Percentiles rank a stretch among this genome's conserved stretches.
Evolutionary conservation across 2,888 invertebrate genomes (phyloP).

Genomic region (Melieria omissa): DNA sequence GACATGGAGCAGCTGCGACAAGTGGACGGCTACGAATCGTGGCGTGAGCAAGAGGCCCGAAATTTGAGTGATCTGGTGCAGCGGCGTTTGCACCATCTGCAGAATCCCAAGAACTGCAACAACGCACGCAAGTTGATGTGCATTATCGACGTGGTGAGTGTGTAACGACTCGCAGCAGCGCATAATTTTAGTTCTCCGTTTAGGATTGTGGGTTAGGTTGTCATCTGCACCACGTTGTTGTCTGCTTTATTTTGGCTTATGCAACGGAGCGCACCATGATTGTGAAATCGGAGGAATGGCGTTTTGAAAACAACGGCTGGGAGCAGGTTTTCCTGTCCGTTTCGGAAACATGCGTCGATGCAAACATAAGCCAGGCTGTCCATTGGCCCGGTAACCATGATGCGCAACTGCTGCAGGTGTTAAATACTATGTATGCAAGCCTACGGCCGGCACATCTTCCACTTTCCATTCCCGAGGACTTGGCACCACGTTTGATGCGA

Average conservation of each 20-base stretch:
- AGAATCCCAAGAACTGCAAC: conserved; percentile 91
- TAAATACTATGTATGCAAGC: conserved; percentile 92
- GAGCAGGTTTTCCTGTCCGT: conserved; percentile 93
- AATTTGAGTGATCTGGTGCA: conserved; percentile 87
- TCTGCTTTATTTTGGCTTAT: conserved; percentile 96
- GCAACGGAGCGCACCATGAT: conserved; percentile 93
- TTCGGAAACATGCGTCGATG: conserved; percentile 83
- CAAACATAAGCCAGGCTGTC: conserved; percentile 74
- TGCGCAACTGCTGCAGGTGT: conserved; percentile 86
- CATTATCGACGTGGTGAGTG: conserved; percentile 87
- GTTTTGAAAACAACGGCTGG: conserved; percentile 93
- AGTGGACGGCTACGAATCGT: conserved; percentile 83
- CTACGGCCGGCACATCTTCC: conserved; percentile 89
- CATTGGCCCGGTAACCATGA: conserved; percentile 84
- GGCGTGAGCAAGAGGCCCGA: conserved; percentile 83
- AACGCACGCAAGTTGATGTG: conserved; percentile 91
- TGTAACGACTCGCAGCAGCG: background rate
- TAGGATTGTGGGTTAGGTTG: conserved; percentile 99
- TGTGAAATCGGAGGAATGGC: conserved; percentile 93
- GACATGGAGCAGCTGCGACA: conserved; percentile 77
- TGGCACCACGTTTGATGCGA: conserved; percentile 80
- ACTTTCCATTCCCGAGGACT: conserved; percentile 90
- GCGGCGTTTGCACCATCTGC: conserved; percentile 79
- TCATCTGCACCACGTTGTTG: conserved; percentile 96
- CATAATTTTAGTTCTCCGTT: background rate